These are phyloP conservation scores for Rhopalosiphum padi DNA, from an alignment of 1,140 invertebrate species.

Conservation along the genomic window DNA sequence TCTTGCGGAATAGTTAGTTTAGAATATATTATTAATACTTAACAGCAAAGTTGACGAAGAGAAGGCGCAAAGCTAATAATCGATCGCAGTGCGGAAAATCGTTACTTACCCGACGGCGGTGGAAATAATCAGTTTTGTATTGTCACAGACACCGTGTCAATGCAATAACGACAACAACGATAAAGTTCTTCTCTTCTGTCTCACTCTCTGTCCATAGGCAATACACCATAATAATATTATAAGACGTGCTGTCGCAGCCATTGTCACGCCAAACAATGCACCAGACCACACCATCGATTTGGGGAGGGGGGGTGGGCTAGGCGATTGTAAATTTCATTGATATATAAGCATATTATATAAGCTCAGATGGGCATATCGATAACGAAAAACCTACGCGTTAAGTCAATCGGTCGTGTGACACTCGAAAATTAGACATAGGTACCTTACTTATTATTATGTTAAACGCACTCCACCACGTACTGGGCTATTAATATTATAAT, in stretches of 20 bases:
- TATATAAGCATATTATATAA: background rate
- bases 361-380: background rate
- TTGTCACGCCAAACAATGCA: background rate
- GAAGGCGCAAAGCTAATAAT: background rate
- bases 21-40: background rate
- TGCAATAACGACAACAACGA: background rate
- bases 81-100: constrained; percentile 2
- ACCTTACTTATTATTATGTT: background rate
- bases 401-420: background rate
- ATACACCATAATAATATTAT: background rate
- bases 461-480: background rate
- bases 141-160: background rate
- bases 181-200: background rate
- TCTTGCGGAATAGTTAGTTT: background rate
- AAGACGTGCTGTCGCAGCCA: background rate
- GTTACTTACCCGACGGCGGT: background rate
- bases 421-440: background rate
- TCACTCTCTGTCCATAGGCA: background rate
- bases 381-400: background rate
- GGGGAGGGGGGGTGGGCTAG: too few species aligned
- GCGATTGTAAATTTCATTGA: background rate
- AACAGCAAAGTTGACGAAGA: background rate
- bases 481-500: background rate
- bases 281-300: background rate
- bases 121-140: background rate